Base-by-base conservation (phyloP, 2,888 invertebrate species). In the Leptogaster cylindrica region DNA sequence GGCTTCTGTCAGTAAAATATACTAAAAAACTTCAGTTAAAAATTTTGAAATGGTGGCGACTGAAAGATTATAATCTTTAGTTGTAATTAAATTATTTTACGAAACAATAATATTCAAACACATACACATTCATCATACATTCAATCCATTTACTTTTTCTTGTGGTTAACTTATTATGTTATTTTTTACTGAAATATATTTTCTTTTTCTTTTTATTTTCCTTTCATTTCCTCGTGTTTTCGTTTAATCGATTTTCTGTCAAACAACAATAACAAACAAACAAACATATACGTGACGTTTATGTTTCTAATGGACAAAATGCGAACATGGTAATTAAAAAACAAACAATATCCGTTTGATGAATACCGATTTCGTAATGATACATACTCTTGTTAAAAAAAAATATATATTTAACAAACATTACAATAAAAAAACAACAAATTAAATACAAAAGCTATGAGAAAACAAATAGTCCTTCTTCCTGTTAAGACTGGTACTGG, bases 391-490 rank as follows among this genome's bases (percentile, higher is more conserved):
- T n/a, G n/a, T n/a, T n/a, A n/a, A 44, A 44, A 44, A 55, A 55
- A 55, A 55, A 39, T 4, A 51, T 6, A 25, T 6, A 55, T 5
- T 23, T n/a, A 20, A 23, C 2, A 58, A 58, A 58, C n/a, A n/a
- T n/a, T n/a, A n/a, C n/a, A n/a, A n/a, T n/a, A 48, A 46, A 66
- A 52, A 63, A 27, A 41, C 39, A 61, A 69, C 28, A 64, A 46
- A 41, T 5, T 23, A 36, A 27, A 16, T 72, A 63, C 69, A 52
- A 67, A 66, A 77, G 79, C 78, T 71, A 73, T 80, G 46, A 77
- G 80, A 73, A 78, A 78, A 76, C 80, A 79, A 76, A 79, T 80
- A 70, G 77, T 79, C 68, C 78, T 80, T 68, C 73, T 79, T 71
- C 80, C 79, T 71, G 74, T 75, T 73, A 77, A 76, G 75, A 65